These are phyloP conservation scores for Jacana jacana DNA, from an alignment of 2,113 vertebrate genomes.

Conservation along the genomic window DNA sequence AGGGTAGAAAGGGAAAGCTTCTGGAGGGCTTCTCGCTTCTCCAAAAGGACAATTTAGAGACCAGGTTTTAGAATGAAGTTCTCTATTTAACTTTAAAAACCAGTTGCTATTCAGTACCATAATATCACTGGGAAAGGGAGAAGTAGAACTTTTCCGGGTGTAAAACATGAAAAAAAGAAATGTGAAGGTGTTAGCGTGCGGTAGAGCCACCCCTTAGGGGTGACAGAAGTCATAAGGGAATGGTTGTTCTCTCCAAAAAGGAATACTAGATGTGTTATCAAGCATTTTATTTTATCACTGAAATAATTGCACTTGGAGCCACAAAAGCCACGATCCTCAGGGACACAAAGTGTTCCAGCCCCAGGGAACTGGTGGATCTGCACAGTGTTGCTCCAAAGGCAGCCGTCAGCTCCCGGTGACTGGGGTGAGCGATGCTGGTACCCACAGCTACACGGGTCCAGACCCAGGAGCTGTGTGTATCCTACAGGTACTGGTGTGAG, in stretches of 20 bases:
- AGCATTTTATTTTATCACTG: background rate
- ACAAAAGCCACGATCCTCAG: background rate
- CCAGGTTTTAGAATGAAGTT: background rate
- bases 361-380: background rate
- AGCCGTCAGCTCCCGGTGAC: background rate
- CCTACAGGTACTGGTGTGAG: background rate
- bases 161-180: background rate
- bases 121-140: background rate
- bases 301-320: background rate
- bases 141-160: background rate
- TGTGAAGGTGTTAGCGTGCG: background rate
- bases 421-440: background rate
- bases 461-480: background rate
- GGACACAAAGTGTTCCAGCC: background rate
- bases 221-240: background rate
- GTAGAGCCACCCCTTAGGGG: background rate
- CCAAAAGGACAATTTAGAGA: background rate
- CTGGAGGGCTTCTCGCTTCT: background rate
- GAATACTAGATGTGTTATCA: background rate
- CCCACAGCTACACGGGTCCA: background rate
- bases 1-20: background rate
- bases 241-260: background rate
- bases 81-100: background rate
- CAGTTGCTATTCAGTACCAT: background rate
- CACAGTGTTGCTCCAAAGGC: background rate